Evolutionary conservation across 2,113 vertebrate species (phyloP), one percentile per base, ranked within the genome.

Genomic region (Callipepla californica): DNA sequence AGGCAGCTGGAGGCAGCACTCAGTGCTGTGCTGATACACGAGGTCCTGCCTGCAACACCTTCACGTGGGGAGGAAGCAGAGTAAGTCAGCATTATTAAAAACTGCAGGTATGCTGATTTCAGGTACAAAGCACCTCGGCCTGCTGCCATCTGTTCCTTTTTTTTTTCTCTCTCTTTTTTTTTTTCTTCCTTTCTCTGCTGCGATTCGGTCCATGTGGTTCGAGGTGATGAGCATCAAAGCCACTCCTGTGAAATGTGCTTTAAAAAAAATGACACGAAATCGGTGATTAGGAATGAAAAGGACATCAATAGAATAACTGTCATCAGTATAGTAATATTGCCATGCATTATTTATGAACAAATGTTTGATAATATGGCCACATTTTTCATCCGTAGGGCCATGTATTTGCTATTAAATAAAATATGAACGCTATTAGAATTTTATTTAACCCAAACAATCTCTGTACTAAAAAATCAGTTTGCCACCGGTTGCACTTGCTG

Each of bases 321-420:
- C 50, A 51, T 67, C 50, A 51, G 50, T 62, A 66, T 65, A 38
- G 30, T 85, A 85, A 70, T 73, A 65, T 70, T 90, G 80, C 73
- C 14, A 57, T 83, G 53, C 44, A 76, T 92, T 79, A 68, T 61
- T 89, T 85, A 51, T 76, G 84, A 69, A 50, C 34, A 87, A 73
- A 85, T 81, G 85, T 62, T 89, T 80, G 40, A 79, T 94, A 84
- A 87, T 53, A 13, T 85, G n/a, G 40, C 14, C 45, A 69, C 45
- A 66, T 73, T 82, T 92, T 87, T 89, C 11, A 73, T 82, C 59
- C 82, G 70, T 23, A 50, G 48, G 40, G 38, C 34, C 36, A 32
- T 73, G 85, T 80, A 82, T 66, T 66, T 87, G 47, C 48, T 75
- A 66, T 95, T 91, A 76, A 87, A 79, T 86, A 61, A 90, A 94